These are phyloP conservation scores for Muscicapa comitata DNA, from an alignment of 2,797 vertebrate species.

Conservation along the genomic window DNA sequence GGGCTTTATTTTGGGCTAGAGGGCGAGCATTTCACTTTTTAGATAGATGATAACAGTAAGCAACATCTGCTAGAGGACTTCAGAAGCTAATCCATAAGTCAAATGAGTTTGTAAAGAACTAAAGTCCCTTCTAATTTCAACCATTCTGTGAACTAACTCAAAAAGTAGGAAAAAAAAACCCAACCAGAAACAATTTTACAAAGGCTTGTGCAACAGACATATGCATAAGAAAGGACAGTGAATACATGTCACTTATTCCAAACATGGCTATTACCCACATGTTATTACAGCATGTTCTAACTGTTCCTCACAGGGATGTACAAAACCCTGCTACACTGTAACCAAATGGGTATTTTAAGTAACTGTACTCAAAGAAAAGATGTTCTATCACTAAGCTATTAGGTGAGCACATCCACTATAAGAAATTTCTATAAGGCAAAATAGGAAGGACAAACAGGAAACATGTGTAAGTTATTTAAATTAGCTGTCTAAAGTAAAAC, in stretches of 20 bases:
- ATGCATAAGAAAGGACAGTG: background rate
- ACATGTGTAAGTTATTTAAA: fast-evolving
- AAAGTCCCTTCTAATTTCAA: background rate
- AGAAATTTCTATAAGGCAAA: background rate
- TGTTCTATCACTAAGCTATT: background rate
- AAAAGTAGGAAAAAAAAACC: background rate
- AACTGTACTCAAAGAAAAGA: background rate
- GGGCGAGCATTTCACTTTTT: background rate
- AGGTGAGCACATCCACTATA: background rate
- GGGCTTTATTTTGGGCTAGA: background rate
- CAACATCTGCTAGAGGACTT: background rate
- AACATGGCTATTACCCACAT: background rate
- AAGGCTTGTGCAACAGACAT: background rate
- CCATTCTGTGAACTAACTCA: background rate
- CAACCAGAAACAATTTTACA: background rate
- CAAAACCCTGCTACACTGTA: background rate
- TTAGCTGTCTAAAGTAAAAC: background rate
- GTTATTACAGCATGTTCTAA: background rate
- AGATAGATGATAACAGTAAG: background rate
- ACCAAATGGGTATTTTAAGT: background rate
- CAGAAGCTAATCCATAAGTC: background rate
- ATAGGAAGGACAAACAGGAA: background rate
- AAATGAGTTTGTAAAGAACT: background rate
- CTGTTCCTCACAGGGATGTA: background rate
- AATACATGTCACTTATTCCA: background rate